Conservation (phyloP, 2,797 vertebrate genomes). For the Malurus splendens region DNA sequence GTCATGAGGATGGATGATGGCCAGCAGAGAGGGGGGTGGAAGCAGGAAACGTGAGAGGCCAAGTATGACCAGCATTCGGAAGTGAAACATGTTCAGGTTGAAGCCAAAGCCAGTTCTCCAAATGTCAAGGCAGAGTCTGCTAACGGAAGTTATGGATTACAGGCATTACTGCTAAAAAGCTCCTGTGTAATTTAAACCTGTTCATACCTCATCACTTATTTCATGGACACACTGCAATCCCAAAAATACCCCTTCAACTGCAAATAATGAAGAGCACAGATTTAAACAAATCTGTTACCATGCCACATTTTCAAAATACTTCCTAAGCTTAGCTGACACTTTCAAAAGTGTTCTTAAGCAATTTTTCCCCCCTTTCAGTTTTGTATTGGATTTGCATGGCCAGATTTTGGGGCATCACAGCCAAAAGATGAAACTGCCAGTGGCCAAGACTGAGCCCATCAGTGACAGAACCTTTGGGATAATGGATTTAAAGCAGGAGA, state of each 20-base stretch:
- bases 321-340: not conserved
- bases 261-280: not conserved
- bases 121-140: not conserved
- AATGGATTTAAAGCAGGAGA: not conserved
- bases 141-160: not conserved
- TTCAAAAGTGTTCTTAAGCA: not conserved
- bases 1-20: not conserved
- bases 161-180: not conserved
- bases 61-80: not conserved
- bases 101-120: not conserved
- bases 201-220: not conserved
- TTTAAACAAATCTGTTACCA: not conserved
- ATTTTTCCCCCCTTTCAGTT: not conserved
- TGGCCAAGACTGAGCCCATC: not conserved
- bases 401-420: not conserved
- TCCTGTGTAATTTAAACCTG: not conserved
- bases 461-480: not conserved
- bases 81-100: not conserved
- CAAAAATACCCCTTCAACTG: not conserved
- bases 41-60: constrained; percentile 13
- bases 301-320: not conserved
- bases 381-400: not conserved
- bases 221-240: not conserved
- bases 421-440: not conserved
- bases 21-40: not conserved